phyloP scores from a whole-genome alignment of 2,888 invertebrate species.

The Phyllotreta striolata region DNA sequence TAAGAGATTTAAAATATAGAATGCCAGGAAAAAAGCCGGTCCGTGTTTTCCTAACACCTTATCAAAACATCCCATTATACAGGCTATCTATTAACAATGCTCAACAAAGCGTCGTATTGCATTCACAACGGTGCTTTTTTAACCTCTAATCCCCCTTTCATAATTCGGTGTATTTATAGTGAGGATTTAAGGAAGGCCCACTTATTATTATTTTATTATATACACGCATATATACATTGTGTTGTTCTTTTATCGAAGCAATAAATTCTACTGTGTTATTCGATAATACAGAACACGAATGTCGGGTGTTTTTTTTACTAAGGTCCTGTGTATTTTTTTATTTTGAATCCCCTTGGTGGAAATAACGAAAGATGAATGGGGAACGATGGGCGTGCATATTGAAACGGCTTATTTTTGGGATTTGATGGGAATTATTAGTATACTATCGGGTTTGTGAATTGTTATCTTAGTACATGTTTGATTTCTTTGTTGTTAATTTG shows the following conservation, averaged over 20 bases:
- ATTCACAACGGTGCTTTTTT: constrained; percentile 45
- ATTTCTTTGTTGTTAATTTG: background rate
- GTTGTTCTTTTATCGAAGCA: constrained; percentile 41
- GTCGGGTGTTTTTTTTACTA: constrained; percentile 44
- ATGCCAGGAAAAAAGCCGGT: constrained; percentile 37
- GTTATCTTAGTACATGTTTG: constrained; percentile 18
- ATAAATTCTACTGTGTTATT: constrained; percentile 42
- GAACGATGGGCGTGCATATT: constrained; percentile 42
- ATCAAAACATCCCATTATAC: constrained; percentile 59
- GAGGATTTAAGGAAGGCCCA: constrained; percentile 43
- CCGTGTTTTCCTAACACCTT: constrained; percentile 54
- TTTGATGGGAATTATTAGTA: constrained; percentile 21
- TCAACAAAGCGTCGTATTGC: constrained; percentile 53
- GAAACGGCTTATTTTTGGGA: constrained; percentile 34
- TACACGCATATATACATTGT: constrained; percentile 38
- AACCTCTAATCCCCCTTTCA: constrained; percentile 39
- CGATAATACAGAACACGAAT: constrained; percentile 43
- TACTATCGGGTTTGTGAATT: constrained; percentile 34
- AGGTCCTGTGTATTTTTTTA: constrained; percentile 39
- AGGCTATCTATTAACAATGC: constrained; percentile 56
- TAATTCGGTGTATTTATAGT: constrained; percentile 41
- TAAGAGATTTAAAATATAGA: constrained; percentile 38
- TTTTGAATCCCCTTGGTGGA: constrained; percentile 21
- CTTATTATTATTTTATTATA: constrained; percentile 36
- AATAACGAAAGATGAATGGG: constrained; percentile 1